Evolutionary conservation across 1,140 invertebrate species (phyloP).

Genomic region (Meteorus sp.): DNA sequence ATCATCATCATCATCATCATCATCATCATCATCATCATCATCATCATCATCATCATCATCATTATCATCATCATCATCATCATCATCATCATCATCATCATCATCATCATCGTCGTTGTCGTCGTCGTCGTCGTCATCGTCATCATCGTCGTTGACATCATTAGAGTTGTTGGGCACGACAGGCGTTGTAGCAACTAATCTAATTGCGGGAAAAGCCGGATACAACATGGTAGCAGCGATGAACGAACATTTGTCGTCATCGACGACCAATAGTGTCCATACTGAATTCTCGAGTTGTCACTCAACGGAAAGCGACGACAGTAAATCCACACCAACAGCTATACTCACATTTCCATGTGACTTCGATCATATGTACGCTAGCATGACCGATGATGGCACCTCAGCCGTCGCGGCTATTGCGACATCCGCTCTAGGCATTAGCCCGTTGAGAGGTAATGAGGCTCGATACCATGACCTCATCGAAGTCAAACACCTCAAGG

Average conservation of each 20-base stretch:
- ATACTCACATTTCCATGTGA: conserved; percentile 57
- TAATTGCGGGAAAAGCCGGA: conserved; percentile 27
- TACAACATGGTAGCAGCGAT: conserved; percentile 58
- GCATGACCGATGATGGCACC: conserved; percentile 54
- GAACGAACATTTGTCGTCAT: conserved; percentile 55
- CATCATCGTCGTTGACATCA: neutral
- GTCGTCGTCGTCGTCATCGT: neutral
- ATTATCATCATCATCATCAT: conserved; percentile 6
- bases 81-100: conserved; percentile 16
- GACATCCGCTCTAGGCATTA: conserved; percentile 46
- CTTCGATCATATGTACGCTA: conserved; percentile 63
- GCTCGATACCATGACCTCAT: conserved; percentile 58
- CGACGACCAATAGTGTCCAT: conserved; percentile 46
- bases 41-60: no score
- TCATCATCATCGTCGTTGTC: neutral
- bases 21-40: no score
- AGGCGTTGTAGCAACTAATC: conserved; percentile 8
- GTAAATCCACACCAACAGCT: conserved; percentile 39
- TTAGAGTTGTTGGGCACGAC: neutral
- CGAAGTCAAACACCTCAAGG: conserved; percentile 67
- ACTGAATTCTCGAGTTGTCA: conserved; percentile 20
- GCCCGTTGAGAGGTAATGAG: conserved; percentile 50
- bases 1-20: neutral
- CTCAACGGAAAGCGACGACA: conserved; percentile 31
- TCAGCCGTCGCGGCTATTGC: conserved; percentile 38